A percentile compares a stretch with the other conserved stretches of the same genome.
Conservation (phyloP, 2,888 invertebrate species). For the Sussaba pulchella region DNA sequence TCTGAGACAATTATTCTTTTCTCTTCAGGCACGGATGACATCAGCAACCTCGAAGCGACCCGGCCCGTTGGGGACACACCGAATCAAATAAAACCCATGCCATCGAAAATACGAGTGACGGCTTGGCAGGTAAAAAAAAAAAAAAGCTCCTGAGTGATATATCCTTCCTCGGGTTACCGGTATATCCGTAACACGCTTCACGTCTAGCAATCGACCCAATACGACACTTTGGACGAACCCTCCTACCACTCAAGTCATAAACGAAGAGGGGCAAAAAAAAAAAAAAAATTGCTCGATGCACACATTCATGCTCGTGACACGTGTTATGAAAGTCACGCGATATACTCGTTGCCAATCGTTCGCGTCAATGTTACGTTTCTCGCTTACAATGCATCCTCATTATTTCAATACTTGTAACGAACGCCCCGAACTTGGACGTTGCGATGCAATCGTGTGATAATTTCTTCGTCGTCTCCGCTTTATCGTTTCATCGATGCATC, state of each 20-base stretch:
- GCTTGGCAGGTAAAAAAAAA: slow-evolving; percentile 69
- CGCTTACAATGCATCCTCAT: slow-evolving; percentile 8
- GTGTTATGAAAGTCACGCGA: slow-evolving; percentile 52
- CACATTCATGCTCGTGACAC: slow-evolving; percentile 39
- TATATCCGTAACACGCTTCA: neutral
- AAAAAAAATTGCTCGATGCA: slow-evolving; percentile 3
- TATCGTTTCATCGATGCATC: neutral
- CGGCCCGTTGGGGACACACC: neutral
- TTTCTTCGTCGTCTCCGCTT: neutral
- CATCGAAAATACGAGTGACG: slow-evolving; percentile 67
- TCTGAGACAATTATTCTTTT: neutral
- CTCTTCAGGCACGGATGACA: slow-evolving; percentile 16
- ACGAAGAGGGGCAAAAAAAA: neutral
- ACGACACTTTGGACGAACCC: neutral
- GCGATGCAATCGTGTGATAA: neutral
- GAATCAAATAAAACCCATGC: slow-evolving; percentile 29
- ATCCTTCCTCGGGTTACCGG: neutral
- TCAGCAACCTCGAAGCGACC: slow-evolving; percentile 32
- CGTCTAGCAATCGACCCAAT: slow-evolving; percentile 11
- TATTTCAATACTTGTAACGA: neutral
- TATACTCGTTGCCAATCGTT: slow-evolving; percentile 26
- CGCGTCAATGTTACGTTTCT: slow-evolving; percentile 1
- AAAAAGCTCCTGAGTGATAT: neutral
- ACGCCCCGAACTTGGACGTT: neutral
- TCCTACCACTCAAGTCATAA: neutral